Percentiles rank a stretch among this genome's conserved stretches.
These are phyloP conservation scores for Rynchops niger DNA, from an alignment of 2,113 vertebrate genomes.

Conservation along the genomic window DNA sequence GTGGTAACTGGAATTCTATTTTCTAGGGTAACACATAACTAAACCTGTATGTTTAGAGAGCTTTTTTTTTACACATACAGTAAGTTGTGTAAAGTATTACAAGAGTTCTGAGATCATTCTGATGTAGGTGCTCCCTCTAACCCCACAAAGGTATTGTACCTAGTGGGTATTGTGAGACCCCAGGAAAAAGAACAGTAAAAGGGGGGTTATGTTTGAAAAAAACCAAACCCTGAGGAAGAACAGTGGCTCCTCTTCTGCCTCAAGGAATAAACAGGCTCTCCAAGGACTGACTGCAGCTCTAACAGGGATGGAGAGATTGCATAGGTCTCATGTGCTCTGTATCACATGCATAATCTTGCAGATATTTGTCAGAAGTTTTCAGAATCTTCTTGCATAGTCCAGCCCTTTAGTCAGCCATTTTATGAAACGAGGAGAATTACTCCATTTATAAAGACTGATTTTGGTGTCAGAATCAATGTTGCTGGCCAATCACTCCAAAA, in stretches of 20 bases:
- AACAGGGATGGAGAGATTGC: background rate
- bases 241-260: background rate
- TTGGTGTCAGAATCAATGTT: background rate
- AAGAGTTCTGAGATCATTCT: background rate
- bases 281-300: background rate
- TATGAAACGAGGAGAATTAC: background rate
- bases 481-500: background rate
- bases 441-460: background rate
- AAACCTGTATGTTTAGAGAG: background rate
- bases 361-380: background rate
- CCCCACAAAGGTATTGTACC: accelerated
- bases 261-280: background rate
- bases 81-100: background rate
- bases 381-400: background rate
- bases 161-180: background rate
- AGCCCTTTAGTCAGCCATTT: background rate
- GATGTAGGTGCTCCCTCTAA: background rate
- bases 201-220: background rate
- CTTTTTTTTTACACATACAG: background rate
- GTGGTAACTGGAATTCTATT: background rate
- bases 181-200: background rate
- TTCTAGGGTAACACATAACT: background rate
- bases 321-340: accelerated
- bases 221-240: background rate
- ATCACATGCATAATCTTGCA: accelerated